These are phyloP conservation scores for Leptarthrus brevirostris DNA, from an alignment of 2,888 invertebrate genomes.

Conservation along the genomic window DNA sequence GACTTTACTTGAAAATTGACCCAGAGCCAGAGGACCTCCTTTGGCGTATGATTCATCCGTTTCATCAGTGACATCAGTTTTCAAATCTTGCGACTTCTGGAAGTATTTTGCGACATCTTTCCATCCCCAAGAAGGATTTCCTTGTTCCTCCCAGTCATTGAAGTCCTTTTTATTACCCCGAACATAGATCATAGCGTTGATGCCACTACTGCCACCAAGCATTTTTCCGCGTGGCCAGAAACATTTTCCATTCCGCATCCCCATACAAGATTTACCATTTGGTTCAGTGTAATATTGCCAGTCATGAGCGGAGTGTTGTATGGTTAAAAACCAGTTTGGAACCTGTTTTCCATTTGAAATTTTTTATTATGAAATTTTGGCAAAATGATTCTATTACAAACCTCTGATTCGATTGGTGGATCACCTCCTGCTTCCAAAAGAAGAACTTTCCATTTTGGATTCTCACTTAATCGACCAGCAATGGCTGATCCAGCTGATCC, in stretches of 20 bases:
- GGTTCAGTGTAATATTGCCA: slow-evolving; percentile 68
- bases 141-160: slow-evolving; percentile 79
- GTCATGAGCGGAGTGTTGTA: slow-evolving; percentile 57
- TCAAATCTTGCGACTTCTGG: slow-evolving; percentile 75
- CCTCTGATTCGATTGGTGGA: slow-evolving; percentile 66
- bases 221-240: slow-evolving; percentile 81
- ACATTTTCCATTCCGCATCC: slow-evolving; percentile 65
- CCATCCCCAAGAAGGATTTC: slow-evolving; percentile 79
- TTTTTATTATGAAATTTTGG: neutral
- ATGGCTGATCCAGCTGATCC: slow-evolving; percentile 69
- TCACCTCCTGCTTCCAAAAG: slow-evolving; percentile 69
- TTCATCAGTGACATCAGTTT: slow-evolving; percentile 56
- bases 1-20: slow-evolving; percentile 67
- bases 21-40: slow-evolving; percentile 66
- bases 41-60: neutral
- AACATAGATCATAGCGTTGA: slow-evolving; percentile 87
- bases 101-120: slow-evolving; percentile 79
- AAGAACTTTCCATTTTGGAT: slow-evolving; percentile 66
- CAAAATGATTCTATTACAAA: slow-evolving; percentile 50
- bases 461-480: slow-evolving; percentile 68
- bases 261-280: slow-evolving; percentile 44
- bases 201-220: slow-evolving; percentile 78
- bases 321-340: slow-evolving; percentile 52
- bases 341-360: slow-evolving; percentile 55
- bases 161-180: slow-evolving; percentile 83